Evolutionary conservation across 2,888 invertebrate species (phyloP).

Genomic region (Brachyptera putata): DNA sequence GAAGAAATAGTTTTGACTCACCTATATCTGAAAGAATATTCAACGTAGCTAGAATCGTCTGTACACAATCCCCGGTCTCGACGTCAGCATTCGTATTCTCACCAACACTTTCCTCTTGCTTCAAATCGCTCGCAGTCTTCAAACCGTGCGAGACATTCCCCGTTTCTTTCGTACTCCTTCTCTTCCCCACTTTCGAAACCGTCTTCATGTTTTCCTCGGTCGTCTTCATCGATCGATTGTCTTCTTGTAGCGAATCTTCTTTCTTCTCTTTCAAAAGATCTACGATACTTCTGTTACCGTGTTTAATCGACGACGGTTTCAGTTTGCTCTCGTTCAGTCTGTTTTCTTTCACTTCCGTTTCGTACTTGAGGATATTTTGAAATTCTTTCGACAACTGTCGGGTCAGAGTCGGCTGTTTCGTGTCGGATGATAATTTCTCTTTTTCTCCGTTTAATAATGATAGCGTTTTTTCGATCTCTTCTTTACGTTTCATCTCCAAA

Average conservation of each 20-base stretch:
- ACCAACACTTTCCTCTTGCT: background rate
- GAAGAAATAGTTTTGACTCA: constrained; percentile 5
- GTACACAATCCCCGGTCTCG: constrained; percentile 9
- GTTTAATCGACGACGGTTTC: constrained; percentile 37
- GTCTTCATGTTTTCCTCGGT: too few relatives aligned
- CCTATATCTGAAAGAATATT: constrained; percentile 24
- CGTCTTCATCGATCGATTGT: too few relatives aligned
- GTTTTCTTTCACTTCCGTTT: background rate
- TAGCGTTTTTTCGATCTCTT: too few relatives aligned
- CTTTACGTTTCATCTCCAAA: background rate
- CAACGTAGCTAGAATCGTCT: constrained; percentile 13
- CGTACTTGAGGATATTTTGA: background rate
- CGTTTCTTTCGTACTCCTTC: too few relatives aligned
- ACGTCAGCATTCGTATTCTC: background rate
- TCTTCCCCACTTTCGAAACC: too few relatives aligned
- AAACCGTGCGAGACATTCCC: too few relatives aligned
- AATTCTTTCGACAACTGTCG: background rate
- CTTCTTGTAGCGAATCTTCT: too few relatives aligned
- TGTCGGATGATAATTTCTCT: too few relatives aligned
- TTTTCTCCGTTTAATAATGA: too few relatives aligned
- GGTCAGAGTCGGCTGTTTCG: background rate
- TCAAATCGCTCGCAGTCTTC: background rate
- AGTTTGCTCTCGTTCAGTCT: background rate
- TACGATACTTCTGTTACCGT: too few relatives aligned
- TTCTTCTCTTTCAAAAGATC: too few relatives aligned